Percentiles rank a stretch among this genome's conserved stretches.
Conservation (phyloP, 2,888 invertebrate genomes). For the Leptinotarsa peninsularis region DNA sequence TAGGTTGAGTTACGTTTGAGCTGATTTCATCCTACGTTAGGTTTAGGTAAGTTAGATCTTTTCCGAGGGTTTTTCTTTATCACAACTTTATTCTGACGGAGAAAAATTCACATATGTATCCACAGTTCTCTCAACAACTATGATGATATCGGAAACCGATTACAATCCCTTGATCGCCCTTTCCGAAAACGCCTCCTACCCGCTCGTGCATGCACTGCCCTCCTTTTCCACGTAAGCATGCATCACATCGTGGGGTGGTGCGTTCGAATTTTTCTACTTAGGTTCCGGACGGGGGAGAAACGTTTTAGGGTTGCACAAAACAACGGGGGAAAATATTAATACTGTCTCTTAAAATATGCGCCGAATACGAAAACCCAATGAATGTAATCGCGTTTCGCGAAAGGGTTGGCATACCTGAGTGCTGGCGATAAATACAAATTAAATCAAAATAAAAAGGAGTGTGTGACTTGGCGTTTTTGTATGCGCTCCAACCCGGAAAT, state of each 20-base stretch:
- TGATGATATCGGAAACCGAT: background rate
- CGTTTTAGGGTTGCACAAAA: conserved; percentile 27
- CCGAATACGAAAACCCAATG: conserved; percentile 48
- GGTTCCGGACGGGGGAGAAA: conserved; percentile 33
- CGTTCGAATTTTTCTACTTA: conserved; percentile 45
- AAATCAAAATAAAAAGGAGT: conserved; percentile 40
- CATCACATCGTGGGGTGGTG: conserved; percentile 39
- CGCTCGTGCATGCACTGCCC: conserved; percentile 31
- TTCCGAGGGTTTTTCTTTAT: too few relatives aligned
- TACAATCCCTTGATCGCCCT: background rate
- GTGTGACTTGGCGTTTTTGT: conserved; percentile 39
- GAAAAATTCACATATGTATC: too few relatives aligned
- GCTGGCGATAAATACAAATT: conserved; percentile 42
- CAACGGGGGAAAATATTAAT: conserved; percentile 46
- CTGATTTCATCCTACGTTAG: too few relatives aligned
- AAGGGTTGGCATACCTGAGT: conserved; percentile 46
- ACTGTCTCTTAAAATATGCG: conserved; percentile 48
- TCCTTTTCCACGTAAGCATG: conserved; percentile 40
- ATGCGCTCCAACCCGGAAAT: conserved; percentile 22
- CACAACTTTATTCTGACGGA: too few relatives aligned
- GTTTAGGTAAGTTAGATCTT: too few relatives aligned
- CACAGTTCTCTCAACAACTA: too few relatives aligned
- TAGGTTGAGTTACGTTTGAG: too few relatives aligned
- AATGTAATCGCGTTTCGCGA: conserved; percentile 43
- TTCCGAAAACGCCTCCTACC: background rate